Evolutionary conservation across 1,140 invertebrate species (phyloP), one percentile per base, ranked within the genome.

Genomic region (Drosophila ohnishii): DNA sequence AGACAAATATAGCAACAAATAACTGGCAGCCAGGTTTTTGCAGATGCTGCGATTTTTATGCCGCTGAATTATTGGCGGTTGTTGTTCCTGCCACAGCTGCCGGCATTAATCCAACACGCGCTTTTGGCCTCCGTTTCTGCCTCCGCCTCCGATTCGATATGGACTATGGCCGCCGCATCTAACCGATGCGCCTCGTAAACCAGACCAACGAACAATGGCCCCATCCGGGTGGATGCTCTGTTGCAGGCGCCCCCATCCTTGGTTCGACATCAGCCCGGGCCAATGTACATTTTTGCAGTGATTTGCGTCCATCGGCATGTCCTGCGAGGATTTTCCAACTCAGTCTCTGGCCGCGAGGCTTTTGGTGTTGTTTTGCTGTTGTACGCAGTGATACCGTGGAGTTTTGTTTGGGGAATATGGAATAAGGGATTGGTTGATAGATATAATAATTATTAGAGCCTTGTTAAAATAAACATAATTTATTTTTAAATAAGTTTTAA

Each of bases 11-110:
- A 79, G 75, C 75, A 86, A 86, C 80, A 87, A 86, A 87, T 78
- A 75, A 80, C 55, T 45, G 64, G 5, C 70, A 56, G 42, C 22
- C 61, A 65, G 45, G 56, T 63, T 61, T 61, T 61, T 67, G 79
- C 83, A 86, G 79, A 86, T 83, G 83, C 63, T 66, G 79, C 83
- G 75, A 79, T 83, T 82, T 86, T 87, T 83, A 79, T 87, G 75
- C 72, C 67, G 65, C 64, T 86, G 83, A 86, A 83, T 86, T 86
- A 86, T 86, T 86, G 83, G 79, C 77, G 83, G 83, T 82, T 79
- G 83, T 79, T 79, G 74, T 83, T 76, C 61, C 61, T 57, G 73
- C 73, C 75, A 45, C 78, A 82, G 75, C 82, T 83, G 83, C 40
- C 67, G 62, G 75, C 79, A 79, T 76, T 86, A 86, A 86, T 87